phyloP scores from a whole-genome alignment of 2,797 vertebrate genomes.

The Anguilla marmorata region DNA sequence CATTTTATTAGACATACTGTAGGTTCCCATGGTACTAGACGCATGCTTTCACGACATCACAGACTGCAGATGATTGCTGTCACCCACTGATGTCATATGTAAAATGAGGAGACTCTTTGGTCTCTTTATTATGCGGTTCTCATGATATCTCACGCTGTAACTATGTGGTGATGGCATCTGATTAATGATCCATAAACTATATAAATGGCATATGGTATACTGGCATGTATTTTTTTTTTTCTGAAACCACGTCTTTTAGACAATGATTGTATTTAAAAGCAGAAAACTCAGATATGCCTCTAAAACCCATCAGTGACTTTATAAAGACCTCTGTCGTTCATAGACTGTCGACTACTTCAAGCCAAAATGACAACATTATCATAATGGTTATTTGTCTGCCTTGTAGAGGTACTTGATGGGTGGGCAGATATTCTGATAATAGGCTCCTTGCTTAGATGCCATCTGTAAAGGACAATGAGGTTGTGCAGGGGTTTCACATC shows the following conservation, averaged over 20 bases:
- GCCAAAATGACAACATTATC: conserved; percentile 35
- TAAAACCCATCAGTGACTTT: conserved; percentile 50
- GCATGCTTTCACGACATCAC: conserved; percentile 47
- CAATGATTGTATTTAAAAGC: conserved; percentile 17
- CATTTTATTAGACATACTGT: neutral
- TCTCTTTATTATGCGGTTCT: conserved; percentile 56
- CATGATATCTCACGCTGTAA: conserved; percentile 54
- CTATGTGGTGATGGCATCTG: conserved; percentile 59
- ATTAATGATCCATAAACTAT: conserved; percentile 68
- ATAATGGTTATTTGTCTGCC: conserved; percentile 42
- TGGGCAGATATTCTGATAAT: conserved; percentile 45
- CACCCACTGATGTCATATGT: conserved; percentile 58
- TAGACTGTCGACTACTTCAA: conserved; percentile 48
- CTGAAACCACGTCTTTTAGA: conserved; percentile 41
- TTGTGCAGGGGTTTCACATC: conserved; percentile 31
- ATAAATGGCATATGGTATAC: conserved; percentile 64
- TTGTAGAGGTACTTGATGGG: conserved; percentile 49
- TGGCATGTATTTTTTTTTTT: conserved; percentile 62
- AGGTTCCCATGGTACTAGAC: conserved; percentile 37
- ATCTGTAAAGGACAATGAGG: conserved; percentile 28
- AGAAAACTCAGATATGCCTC: conserved; percentile 54
- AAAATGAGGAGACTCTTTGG: conserved; percentile 52
- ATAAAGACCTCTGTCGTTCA: conserved; percentile 40
- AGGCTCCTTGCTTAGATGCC: conserved; percentile 30
- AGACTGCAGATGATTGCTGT: conserved; percentile 49